These are phyloP conservation scores for Conops quadrifasciatus DNA, from an alignment of 2,888 invertebrate genomes.

Conservation along the genomic window DNA sequence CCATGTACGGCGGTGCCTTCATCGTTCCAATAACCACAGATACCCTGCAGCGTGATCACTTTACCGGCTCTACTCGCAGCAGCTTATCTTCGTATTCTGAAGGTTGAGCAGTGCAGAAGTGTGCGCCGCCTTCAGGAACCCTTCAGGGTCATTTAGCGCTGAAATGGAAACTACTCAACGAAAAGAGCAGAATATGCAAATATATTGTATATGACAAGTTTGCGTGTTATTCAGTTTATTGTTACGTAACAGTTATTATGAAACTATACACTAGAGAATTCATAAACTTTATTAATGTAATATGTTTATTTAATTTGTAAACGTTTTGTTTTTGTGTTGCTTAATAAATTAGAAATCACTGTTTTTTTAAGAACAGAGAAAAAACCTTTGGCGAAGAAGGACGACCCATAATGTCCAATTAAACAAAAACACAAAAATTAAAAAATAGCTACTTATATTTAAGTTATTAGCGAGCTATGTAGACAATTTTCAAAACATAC, in stretches of 20 bases:
- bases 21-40: conserved; percentile 62
- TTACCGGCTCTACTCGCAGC: conserved; percentile 65
- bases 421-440: conserved; percentile 1
- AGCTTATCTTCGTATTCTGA: conserved; percentile 65
- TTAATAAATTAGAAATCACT: conserved; percentile 20
- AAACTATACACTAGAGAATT: background rate
- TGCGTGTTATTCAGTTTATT: background rate
- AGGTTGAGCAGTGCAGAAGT: conserved; percentile 50
- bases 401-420: too few relatives aligned
- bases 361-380: background rate
- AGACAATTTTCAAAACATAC: conserved; percentile 25
- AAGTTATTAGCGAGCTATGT: conserved; percentile 10
- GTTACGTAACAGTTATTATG: conserved; percentile 10
- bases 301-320: conserved; percentile 21
- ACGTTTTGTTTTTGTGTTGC: conserved; percentile 25
- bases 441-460: conserved; percentile 15
- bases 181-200: conserved; percentile 29
- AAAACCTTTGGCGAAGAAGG: too few relatives aligned
- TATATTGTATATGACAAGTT: conserved; percentile 19
- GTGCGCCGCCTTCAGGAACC: background rate
- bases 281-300: conserved; percentile 8
- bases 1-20: conserved; percentile 70
- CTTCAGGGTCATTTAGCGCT: conserved; percentile 2
- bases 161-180: too few relatives aligned
- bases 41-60: conserved; percentile 61